These are phyloP conservation scores for Manduca sexta DNA, from an alignment of 1,140 invertebrate genomes.

Conservation along the genomic window DNA sequence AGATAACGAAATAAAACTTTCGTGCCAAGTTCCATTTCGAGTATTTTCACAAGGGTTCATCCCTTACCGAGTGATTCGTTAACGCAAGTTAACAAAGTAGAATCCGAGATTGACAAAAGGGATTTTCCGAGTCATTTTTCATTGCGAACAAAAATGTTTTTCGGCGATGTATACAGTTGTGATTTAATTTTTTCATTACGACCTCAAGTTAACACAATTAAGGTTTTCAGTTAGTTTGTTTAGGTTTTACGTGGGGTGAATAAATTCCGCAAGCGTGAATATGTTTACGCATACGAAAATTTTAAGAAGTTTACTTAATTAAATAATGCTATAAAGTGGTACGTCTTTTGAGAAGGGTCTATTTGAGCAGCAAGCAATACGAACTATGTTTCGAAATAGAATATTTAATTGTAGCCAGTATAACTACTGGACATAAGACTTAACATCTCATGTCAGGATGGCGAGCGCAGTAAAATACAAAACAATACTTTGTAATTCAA, in stretches of 20 bases:
- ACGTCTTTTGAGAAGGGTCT: too few species aligned
- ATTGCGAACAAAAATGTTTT: conserved; percentile 15
- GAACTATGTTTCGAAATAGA: too few species aligned
- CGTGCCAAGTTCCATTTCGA: conserved; percentile 8
- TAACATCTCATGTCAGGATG: too few species aligned
- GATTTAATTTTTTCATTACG: conserved; percentile 16
- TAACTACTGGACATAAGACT: too few species aligned
- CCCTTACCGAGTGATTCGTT: conserved; percentile 19
- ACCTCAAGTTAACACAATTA: conserved; percentile 2
- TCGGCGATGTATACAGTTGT: conserved; percentile 6
- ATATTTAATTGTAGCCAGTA: too few species aligned
- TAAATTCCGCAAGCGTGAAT: too few species aligned
- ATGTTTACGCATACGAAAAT: too few species aligned
- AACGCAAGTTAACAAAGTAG: conserved; percentile 22
- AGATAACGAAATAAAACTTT: conserved; percentile 30
- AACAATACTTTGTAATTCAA: too few species aligned
- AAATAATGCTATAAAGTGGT: too few species aligned
- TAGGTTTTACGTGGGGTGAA: not conserved
- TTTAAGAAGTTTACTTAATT: too few species aligned
- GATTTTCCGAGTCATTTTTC: conserved; percentile 22
- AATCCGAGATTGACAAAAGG: conserved; percentile 15
- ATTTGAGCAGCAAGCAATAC: too few species aligned
- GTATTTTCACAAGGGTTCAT: conserved; percentile 15
- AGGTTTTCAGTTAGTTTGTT: conserved; percentile 1
- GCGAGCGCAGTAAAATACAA: too few species aligned